Evolutionary conservation across 2,797 vertebrate genomes (phyloP), one percentile per base, ranked within the genome.

Genomic region (Takifugu ocellatus): DNA sequence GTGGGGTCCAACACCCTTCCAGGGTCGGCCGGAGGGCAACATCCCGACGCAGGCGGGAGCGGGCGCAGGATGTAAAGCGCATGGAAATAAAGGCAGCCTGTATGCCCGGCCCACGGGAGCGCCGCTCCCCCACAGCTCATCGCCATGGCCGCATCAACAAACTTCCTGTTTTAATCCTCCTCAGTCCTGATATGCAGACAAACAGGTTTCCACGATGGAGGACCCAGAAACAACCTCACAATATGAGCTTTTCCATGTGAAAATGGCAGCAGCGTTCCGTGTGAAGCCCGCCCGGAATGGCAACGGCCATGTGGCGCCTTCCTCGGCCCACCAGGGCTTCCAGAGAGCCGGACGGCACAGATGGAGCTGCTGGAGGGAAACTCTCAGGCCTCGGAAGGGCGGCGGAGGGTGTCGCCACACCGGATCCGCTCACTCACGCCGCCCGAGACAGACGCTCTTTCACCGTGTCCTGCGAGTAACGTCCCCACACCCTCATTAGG

Each of bases 401-500:
- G 59, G 36, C 2, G 51, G 47, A 75, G 63, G 68, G 74, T 66
- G 75, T 78, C 64, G 50, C 68, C 56, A 57, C 62, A 53, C 63
- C 70, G 68, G 64, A 73, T 70, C 58, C 69, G 66, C 66, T 60
- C 64, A 47, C 51, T 72, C 64, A 78, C 77, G 81, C 75, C 79
- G 75, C 58, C 66, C 56, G 62, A 51, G 63, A 87, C 81, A 85
- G 78, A 81, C 66, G 61, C 49, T 80, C 82, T 81, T 84, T 84
- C 82, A 75, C 62, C 15, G 36, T 59, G 66, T 68, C 68, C 71
- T 62, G 66, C 64, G 62, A 74, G 68, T 84, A 83, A 79, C 63
- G 63, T 61, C 72, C 72, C 75, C 74, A 64, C 72, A 61, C 52
- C 63, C 79, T 83, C 72, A 84, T 81, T 87, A 84, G 12, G 59